Percentiles rank a stretch among this genome's conserved stretches.
These are phyloP conservation scores for Drosophila sturtevanti DNA, from an alignment of 1,140 invertebrate genomes.

Conservation along the genomic window DNA sequence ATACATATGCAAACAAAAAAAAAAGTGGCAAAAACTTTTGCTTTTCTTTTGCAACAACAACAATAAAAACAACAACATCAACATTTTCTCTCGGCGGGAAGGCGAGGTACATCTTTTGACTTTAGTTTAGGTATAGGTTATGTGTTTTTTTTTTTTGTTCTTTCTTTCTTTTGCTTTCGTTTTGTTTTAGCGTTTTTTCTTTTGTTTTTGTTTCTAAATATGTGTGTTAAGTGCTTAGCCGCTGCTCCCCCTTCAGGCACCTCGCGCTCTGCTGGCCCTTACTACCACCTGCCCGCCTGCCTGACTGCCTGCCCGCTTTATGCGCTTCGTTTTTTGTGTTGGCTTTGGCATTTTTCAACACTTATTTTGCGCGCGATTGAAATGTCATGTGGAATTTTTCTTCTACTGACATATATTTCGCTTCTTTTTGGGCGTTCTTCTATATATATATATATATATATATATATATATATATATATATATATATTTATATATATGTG, in stretches of 20 bases:
- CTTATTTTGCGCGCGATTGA: constrained; percentile 45
- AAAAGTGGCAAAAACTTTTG: constrained; percentile 50
- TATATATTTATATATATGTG: constrained; percentile 20
- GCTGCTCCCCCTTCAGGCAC: constrained; percentile 34
- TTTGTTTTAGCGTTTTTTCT: constrained; percentile 15
- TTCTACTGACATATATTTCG: constrained; percentile 43
- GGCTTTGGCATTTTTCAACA: constrained; percentile 71
- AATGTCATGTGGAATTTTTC: constrained; percentile 50
- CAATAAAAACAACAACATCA: background rate
- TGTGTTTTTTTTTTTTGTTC: constrained; percentile 48
- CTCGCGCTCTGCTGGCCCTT: background rate
- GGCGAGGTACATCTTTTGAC: constrained; percentile 30
- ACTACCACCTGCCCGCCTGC: background rate
- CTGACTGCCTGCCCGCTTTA: background rate
- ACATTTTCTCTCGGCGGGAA: constrained; percentile 36
- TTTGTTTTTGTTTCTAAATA: constrained; percentile 47
- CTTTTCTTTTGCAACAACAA: constrained; percentile 21
- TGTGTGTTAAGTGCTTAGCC: constrained; percentile 80
- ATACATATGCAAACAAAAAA: background rate
- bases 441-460: constrained; percentile 36
- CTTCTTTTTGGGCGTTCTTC: constrained; percentile 21
- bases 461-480: constrained; percentile 27
- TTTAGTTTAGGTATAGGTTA: constrained; percentile 42
- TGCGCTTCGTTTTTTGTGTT: constrained; percentile 3
- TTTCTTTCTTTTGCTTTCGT: constrained; percentile 6